These are phyloP conservation scores for Notarius lentiginosus DNA, from an alignment of 2,113 vertebrate species.

Conservation along the genomic window DNA sequence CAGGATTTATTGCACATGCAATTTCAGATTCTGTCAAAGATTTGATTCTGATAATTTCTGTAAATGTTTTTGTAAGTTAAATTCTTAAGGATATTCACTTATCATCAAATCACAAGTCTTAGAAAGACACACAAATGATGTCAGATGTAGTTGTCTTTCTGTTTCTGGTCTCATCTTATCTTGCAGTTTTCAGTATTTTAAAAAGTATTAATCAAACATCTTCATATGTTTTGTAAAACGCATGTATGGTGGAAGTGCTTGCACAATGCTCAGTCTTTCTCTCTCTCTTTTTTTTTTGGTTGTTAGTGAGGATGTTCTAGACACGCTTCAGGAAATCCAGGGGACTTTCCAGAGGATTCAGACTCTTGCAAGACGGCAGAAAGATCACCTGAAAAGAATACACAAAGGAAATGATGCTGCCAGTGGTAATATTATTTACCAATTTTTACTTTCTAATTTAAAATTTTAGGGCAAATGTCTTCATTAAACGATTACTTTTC, in stretches of 20 bases:
- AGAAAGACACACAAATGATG: background rate
- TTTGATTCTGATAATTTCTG: background rate
- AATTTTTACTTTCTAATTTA: slow-evolving; percentile 42
- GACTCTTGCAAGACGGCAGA: slow-evolving; percentile 85
- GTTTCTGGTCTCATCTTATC: background rate
- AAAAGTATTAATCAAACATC: background rate
- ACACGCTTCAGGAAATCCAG: slow-evolving; percentile 85
- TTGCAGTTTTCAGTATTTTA: background rate
- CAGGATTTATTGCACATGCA: background rate
- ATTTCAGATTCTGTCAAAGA: background rate
- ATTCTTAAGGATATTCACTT: background rate
- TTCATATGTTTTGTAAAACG: background rate
- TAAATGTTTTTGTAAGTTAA: background rate
- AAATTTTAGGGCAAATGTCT: slow-evolving; percentile 27
- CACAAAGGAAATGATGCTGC: slow-evolving; percentile 78
- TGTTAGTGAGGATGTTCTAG: slow-evolving; percentile 83
- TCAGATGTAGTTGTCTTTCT: background rate
- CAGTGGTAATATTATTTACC: slow-evolving; percentile 77
- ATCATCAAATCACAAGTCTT: background rate
- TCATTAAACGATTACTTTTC: slow-evolving; percentile 41
- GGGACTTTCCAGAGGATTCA: slow-evolving; percentile 90
- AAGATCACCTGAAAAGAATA: slow-evolving; percentile 89
- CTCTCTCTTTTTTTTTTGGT: slow-evolving; percentile 48
- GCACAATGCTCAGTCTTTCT: slow-evolving; percentile 11
- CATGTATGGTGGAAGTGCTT: slow-evolving; percentile 3